Conservation (phyloP, 2,888 invertebrate genomes). For the Synanthedon tipuliformis region DNA sequence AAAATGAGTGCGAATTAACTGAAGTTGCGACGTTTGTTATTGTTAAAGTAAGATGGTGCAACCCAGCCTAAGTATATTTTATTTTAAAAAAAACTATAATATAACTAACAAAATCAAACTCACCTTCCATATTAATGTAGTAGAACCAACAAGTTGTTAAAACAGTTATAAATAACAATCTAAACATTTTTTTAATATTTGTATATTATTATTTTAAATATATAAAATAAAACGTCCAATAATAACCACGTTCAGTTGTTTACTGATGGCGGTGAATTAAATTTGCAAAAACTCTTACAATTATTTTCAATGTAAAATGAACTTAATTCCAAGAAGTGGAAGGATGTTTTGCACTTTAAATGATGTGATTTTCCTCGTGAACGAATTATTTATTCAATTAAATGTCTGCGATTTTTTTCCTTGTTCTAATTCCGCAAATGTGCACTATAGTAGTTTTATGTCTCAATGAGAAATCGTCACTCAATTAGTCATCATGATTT, state of each 20-base stretch:
- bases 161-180: conserved; percentile 14
- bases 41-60: too few species aligned
- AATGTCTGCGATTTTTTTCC: not conserved
- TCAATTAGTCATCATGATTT: too few species aligned
- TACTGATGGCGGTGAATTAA: not conserved
- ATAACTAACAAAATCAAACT: conserved; percentile 2
- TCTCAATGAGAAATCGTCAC: not conserved
- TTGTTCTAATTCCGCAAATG: not conserved
- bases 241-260: not conserved
- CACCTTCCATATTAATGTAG: conserved; percentile 27
- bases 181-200: conserved; percentile 13
- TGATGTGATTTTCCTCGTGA: conserved; percentile 17
- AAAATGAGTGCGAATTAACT: too few species aligned
- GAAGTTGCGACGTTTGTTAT: too few species aligned
- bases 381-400: conserved; percentile 16
- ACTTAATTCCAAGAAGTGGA: not conserved
- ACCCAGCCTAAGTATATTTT: too few species aligned
- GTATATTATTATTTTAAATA: not conserved
- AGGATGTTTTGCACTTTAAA: not conserved
- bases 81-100: too few species aligned
- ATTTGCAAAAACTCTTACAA: not conserved
- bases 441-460: not conserved
- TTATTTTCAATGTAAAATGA: not conserved
- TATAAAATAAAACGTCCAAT: conserved; percentile 6
- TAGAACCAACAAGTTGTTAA: conserved; percentile 21